Conservation (phyloP, 2,113 vertebrate genomes). For the Garra rufa region DNA sequence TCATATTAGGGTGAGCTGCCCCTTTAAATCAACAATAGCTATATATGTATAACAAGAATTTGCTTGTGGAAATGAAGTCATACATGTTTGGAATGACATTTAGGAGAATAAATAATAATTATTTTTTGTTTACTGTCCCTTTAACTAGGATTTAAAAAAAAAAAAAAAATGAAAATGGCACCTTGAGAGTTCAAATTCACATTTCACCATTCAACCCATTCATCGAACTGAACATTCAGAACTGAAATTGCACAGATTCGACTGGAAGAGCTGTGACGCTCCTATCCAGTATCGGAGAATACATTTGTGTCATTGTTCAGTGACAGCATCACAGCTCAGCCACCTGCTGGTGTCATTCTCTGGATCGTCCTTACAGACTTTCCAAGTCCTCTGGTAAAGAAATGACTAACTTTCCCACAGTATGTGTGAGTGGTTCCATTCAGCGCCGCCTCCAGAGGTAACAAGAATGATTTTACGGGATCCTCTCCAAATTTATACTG, state of each 20-base stretch:
- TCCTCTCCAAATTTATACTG: slow-evolving; percentile 87
- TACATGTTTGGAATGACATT: neutral
- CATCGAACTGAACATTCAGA: neutral
- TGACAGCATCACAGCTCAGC: slow-evolving; percentile 17
- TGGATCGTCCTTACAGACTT: slow-evolving; percentile 74
- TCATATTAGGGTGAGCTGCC: too few relatives aligned
- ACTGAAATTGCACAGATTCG: neutral
- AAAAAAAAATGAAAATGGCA: neutral
- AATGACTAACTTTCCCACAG: slow-evolving; percentile 84
- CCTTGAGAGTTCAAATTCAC: neutral
- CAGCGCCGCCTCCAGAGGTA: slow-evolving; percentile 84
- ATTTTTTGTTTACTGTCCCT: neutral
- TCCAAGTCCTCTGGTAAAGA: slow-evolving; percentile 83
- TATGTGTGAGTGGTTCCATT: slow-evolving; percentile 85
- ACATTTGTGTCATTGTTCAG: neutral
- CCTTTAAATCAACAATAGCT: too few relatives aligned
- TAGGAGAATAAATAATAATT: neutral
- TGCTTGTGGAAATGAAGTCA: too few relatives aligned
- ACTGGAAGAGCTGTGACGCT: neutral
- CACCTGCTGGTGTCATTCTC: slow-evolving; percentile 50
- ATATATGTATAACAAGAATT: too few relatives aligned
- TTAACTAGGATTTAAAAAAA: neutral
- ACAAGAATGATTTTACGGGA: slow-evolving; percentile 76
- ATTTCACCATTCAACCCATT: neutral
- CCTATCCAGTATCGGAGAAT: neutral